A percentile compares a stretch with the other conserved stretches of the same genome.
These are phyloP conservation scores for Zoroaster sp. DNA, from an alignment of 53 echinoderm and acorn worm species.

Conservation along the genomic window DNA sequence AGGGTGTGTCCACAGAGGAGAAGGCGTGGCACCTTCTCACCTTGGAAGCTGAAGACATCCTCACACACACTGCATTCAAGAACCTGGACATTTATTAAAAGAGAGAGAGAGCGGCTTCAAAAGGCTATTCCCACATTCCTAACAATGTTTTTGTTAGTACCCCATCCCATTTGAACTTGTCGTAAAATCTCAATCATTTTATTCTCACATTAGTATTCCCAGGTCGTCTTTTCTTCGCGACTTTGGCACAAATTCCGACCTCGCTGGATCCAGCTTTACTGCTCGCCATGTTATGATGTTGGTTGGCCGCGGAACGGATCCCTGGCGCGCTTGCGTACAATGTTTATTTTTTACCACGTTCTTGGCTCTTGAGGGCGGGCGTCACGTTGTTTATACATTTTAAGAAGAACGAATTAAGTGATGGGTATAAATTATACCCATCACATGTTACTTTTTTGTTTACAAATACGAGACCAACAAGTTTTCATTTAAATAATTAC, in stretches of 20 bases:
- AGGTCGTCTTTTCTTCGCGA: conserved; percentile 9
- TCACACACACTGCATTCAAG: conserved; percentile 91
- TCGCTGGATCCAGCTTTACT: neutral
- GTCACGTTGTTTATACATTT: too few relatives aligned
- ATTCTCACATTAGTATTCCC: conserved; percentile 20
- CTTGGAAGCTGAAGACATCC: conserved; percentile 88
- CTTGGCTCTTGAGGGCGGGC: conserved; percentile 9
- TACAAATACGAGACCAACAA: too few relatives aligned
- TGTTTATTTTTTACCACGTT: neutral
- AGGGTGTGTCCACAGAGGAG: conserved; percentile 93
- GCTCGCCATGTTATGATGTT: conserved; percentile 2
- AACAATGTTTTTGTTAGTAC: neutral
- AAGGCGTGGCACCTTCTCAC: conserved; percentile 93
- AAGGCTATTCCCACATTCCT: neutral
- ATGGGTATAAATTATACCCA: too few relatives aligned
- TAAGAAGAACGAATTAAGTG: too few relatives aligned
- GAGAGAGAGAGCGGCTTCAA: neutral
- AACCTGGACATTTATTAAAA: conserved; percentile 45
- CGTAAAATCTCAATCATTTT: neutral
- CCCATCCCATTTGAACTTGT: neutral
- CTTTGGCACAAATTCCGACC: neutral
- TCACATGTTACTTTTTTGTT: too few relatives aligned
- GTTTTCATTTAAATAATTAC: too few relatives aligned
- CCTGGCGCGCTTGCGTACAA: neutral
- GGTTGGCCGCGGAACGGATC: neutral